These are phyloP conservation scores for Bubalus kerabau DNA, from an alignment of 2,113 vertebrate species.

Conservation along the genomic window DNA sequence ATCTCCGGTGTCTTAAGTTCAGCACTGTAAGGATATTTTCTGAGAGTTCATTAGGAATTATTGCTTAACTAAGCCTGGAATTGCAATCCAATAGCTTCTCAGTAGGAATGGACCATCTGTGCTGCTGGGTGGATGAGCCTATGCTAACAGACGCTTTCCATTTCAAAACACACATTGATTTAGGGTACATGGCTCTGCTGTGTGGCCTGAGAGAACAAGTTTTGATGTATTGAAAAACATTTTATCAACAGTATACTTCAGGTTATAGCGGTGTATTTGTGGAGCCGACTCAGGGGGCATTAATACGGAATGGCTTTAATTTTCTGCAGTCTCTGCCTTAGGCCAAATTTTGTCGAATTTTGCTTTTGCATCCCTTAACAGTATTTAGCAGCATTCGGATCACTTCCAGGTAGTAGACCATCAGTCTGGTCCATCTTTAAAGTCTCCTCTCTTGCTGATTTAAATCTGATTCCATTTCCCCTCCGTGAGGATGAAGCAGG, in stretches of 20 bases:
- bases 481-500: background rate
- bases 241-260: background rate
- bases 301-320: background rate
- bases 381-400: background rate
- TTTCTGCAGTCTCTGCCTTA: background rate
- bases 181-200: background rate
- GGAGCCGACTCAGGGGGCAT: background rate
- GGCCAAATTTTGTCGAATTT: background rate
- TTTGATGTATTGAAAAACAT: background rate
- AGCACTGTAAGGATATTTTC: background rate
- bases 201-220: background rate
- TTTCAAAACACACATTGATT: slow-evolving; percentile 10
- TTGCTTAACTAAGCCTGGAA: slow-evolving; percentile 32
- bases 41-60: slow-evolving; percentile 15
- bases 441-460: background rate
- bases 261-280: background rate
- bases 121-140: background rate
- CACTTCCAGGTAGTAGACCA: background rate
- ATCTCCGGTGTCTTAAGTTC: background rate
- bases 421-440: background rate
- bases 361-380: background rate
- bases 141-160: background rate
- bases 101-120: background rate
- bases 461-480: background rate
- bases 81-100: background rate